Percentiles rank a stretch among this genome's conserved stretches.
These are phyloP conservation scores for Lophura nycthemera DNA, from an alignment of 2,113 vertebrate genomes.

Conservation along the genomic window DNA sequence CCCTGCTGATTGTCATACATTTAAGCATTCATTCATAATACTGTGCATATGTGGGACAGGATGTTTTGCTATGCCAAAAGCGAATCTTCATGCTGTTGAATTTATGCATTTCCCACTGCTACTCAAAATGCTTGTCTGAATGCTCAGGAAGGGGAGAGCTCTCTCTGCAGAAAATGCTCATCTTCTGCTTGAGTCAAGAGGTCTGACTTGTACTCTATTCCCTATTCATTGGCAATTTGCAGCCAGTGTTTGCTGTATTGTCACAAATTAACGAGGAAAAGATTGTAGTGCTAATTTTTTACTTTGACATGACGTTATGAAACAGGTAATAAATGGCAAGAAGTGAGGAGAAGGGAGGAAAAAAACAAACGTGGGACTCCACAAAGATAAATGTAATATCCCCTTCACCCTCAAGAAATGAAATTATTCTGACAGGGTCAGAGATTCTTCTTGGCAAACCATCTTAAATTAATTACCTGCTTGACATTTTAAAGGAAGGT, in stretches of 20 bases:
- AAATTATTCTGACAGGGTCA: constrained; percentile 83
- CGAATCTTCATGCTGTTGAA: constrained; percentile 52
- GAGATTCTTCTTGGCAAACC: constrained; percentile 78
- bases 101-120: constrained; percentile 76
- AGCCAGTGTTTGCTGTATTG: constrained; percentile 52
- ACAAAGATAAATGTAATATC: constrained; percentile 75
- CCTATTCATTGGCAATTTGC: constrained; percentile 70
- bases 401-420: constrained; percentile 77
- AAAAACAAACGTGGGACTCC: constrained; percentile 68
- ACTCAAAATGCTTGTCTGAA: constrained; percentile 69
- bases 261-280: constrained; percentile 41
- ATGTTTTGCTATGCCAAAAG: constrained; percentile 63
- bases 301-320: constrained; percentile 16
- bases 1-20: constrained; percentile 23
- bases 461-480: constrained; percentile 86
- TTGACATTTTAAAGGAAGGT: constrained; percentile 86
- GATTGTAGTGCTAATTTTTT: constrained; percentile 65
- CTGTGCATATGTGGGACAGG: constrained; percentile 25
- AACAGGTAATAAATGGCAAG: constrained; percentile 43
- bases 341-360: constrained; percentile 28
- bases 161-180: constrained; percentile 45
- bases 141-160: constrained; percentile 33
- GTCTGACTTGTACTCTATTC: constrained; percentile 48
- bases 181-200: constrained; percentile 66
- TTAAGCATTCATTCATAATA: constrained; percentile 65